phyloP scores from a whole-genome alignment of 2,888 invertebrate genomes.

The Apotomis betuletana region DNA sequence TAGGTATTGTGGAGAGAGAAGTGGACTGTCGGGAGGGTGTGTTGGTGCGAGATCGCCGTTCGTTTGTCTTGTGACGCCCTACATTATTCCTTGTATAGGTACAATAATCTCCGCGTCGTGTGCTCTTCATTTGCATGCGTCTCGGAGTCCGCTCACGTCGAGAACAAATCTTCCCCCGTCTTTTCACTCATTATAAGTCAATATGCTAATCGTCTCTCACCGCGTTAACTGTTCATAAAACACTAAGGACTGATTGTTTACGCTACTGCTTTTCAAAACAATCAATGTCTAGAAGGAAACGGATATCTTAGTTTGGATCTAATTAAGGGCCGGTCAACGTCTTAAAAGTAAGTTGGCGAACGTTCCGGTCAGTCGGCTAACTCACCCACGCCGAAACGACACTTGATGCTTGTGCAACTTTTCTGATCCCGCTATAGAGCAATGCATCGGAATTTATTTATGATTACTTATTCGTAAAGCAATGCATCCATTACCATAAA shows the following conservation, averaged over 20 bases:
- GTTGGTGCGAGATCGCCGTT: conserved; percentile 20
- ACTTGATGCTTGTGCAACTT: conserved; percentile 69
- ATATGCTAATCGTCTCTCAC: conserved; percentile 45
- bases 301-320: conserved; percentile 15
- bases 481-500: conserved; percentile 71
- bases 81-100: conserved; percentile 49
- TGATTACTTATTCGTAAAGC: conserved; percentile 56
- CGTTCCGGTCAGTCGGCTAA: conserved; percentile 45
- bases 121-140: conserved; percentile 67
- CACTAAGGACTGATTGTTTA: conserved; percentile 30
- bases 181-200: conserved; percentile 73
- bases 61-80: conserved; percentile 45
- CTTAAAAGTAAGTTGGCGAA: conserved; percentile 38
- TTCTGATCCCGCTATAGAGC: conserved; percentile 52
- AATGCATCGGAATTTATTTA: conserved; percentile 60
- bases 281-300: conserved; percentile 23
- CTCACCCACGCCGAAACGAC: conserved; percentile 64
- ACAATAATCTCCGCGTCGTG: conserved; percentile 48
- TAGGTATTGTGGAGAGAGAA: conserved; percentile 18
- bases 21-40: conserved; percentile 15
- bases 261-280: conserved; percentile 39
- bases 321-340: conserved; percentile 19
- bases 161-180: conserved; percentile 60
- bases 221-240: conserved; percentile 35
- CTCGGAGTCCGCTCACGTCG: conserved; percentile 58